phyloP scores from a whole-genome alignment of 1,140 invertebrate species.

The Mylabris phalerata region DNA sequence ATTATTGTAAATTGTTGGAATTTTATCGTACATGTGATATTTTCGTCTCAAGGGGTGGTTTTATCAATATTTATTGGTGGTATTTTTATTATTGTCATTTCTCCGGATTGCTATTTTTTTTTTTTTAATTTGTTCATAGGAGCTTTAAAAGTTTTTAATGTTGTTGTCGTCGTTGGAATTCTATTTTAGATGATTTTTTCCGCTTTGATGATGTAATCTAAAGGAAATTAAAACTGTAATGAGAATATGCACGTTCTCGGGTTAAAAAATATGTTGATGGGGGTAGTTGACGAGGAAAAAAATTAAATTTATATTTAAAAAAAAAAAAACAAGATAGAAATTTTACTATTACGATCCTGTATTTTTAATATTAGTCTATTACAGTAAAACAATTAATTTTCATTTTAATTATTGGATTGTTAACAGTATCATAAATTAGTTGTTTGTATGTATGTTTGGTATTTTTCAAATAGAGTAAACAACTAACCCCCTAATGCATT shows the following conservation, averaged over 20 bases:
- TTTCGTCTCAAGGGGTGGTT: constrained; percentile 21
- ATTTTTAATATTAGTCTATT: not conserved
- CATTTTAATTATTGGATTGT: too few species aligned
- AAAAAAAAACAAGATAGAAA: not conserved
- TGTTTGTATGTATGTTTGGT: too few species aligned
- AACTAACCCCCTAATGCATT: too few species aligned
- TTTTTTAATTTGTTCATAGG: not conserved
- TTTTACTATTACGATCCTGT: not conserved
- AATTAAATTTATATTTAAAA: too few species aligned
- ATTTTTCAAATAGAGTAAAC: too few species aligned
- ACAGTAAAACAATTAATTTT: not conserved
- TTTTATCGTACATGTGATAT: constrained; percentile 22
- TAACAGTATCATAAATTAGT: too few species aligned
- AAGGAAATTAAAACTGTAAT: constrained; percentile 26
- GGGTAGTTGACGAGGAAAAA: too few species aligned
- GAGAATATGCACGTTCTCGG: constrained; percentile 19
- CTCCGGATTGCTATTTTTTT: not conserved
- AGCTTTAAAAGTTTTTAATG: constrained; percentile 20
- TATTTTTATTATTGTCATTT: constrained; percentile 4
- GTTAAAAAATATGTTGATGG: too few species aligned
- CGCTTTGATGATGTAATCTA: constrained; percentile 21
- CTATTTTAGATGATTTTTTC: constrained; percentile 19
- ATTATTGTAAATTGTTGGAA: constrained; percentile 20
- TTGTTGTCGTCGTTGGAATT: constrained; percentile 7
- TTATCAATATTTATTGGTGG: not conserved